A percentile compares a stretch with the other conserved stretches of the same genome.
phyloP scores from a whole-genome alignment of 1,140 invertebrate species.

The Drosophila tsacasi region DNA sequence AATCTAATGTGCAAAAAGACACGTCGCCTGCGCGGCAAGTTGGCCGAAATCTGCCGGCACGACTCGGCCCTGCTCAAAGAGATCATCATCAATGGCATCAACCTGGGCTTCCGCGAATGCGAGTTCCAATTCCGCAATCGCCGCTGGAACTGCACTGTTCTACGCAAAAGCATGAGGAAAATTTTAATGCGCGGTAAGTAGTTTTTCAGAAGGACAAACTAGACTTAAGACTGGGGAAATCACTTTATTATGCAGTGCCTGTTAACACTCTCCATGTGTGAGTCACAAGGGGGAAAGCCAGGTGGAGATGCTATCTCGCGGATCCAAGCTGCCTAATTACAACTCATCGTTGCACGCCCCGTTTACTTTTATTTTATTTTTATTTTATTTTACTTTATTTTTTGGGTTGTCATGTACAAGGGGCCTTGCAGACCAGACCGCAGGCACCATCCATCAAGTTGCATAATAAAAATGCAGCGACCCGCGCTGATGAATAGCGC shows the following conservation, averaged over 20 bases:
- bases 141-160: slow-evolving; percentile 94
- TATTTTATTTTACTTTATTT: neutral
- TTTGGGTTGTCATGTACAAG: slow-evolving; percentile 55
- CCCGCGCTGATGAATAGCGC: slow-evolving; percentile 81
- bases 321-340: slow-evolving; percentile 69
- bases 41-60: slow-evolving; percentile 90
- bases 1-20: slow-evolving; percentile 94
- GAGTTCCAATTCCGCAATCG: slow-evolving; percentile 93
- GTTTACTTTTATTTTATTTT: slow-evolving; percentile 12
- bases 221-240: slow-evolving; percentile 6
- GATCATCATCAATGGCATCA: slow-evolving; percentile 91
- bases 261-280: slow-evolving; percentile 51
- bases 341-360: slow-evolving; percentile 62
- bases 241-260: slow-evolving; percentile 54
- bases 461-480: slow-evolving; percentile 84
- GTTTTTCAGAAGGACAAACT: slow-evolving; percentile 23
- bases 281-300: slow-evolving; percentile 23
- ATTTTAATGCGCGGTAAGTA: slow-evolving; percentile 91
- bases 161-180: slow-evolving; percentile 91
- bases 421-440: slow-evolving; percentile 53
- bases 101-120: slow-evolving; percentile 92
- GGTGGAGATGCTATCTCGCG: slow-evolving; percentile 31
- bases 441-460: slow-evolving; percentile 82
- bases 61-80: slow-evolving; percentile 90
- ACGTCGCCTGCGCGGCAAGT: slow-evolving; percentile 89